These are phyloP conservation scores for Tetropium fuscum DNA, from an alignment of 2,888 invertebrate species.

Conservation along the genomic window DNA sequence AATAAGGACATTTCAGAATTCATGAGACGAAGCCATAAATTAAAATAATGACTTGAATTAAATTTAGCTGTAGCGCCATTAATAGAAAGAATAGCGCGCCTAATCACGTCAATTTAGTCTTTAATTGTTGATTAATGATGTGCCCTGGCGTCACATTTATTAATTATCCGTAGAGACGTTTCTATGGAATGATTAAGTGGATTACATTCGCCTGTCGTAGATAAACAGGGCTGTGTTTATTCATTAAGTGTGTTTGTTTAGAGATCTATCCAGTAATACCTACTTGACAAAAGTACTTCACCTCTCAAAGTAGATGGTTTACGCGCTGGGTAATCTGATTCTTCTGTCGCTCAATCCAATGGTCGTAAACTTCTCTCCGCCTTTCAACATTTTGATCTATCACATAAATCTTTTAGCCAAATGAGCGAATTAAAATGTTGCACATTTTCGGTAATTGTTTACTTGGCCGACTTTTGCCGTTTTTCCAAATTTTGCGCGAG, in stretches of 20 bases:
- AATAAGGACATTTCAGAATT: constrained; percentile 22
- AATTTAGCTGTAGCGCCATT: constrained; percentile 28
- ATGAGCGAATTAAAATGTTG: too few relatives aligned
- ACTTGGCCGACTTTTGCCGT: too few relatives aligned
- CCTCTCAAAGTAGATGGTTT: constrained; percentile 13
- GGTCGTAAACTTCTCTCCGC: constrained; percentile 5
- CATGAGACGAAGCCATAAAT: constrained; percentile 28
- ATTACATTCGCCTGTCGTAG: constrained; percentile 57
- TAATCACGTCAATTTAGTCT: constrained; percentile 59
- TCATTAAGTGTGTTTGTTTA: constrained; percentile 54
- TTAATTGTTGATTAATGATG: constrained; percentile 63
- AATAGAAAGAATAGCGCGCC: constrained; percentile 51
- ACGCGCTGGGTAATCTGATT: constrained; percentile 6
- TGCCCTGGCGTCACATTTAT: constrained; percentile 59
- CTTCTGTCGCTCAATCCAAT: constrained; percentile 10
- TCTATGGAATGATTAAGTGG: constrained; percentile 60
- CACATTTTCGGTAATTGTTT: too few relatives aligned
- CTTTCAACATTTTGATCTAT: too few relatives aligned
- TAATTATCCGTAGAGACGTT: constrained; percentile 60
- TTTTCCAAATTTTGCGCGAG: too few relatives aligned
- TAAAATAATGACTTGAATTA: constrained; percentile 29
- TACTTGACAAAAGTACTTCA: constrained; percentile 28
- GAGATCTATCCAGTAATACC: constrained; percentile 32
- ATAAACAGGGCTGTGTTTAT: constrained; percentile 59
- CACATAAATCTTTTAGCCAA: background rate